A percentile compares a stretch with the other conserved stretches of the same genome.
These are phyloP conservation scores for Epizoanthus fatuus DNA, from an alignment of 92 coral and sea anemone genomes.

Conservation along the genomic window DNA sequence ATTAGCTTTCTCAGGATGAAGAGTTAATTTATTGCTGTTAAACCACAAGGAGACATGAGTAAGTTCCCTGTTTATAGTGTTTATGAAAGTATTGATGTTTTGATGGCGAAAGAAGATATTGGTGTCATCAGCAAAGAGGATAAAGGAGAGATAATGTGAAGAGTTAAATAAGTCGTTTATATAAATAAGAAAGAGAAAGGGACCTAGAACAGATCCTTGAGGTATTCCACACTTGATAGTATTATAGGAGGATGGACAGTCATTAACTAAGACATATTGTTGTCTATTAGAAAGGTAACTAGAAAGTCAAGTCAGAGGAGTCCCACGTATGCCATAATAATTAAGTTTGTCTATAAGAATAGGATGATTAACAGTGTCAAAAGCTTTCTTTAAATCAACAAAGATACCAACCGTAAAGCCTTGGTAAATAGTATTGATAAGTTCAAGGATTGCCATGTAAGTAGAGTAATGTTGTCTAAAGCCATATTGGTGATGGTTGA, in stretches of 20 bases:
- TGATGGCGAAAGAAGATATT: not conserved
- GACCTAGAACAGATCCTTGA: constrained; percentile 10
- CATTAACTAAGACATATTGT: constrained; percentile 16
- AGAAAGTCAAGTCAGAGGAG: constrained; percentile 15
- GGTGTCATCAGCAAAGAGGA: constrained; percentile 41
- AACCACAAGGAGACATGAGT: no score
- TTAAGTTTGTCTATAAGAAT: constrained; percentile 25
- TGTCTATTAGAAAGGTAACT: constrained; percentile 14
- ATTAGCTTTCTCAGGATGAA: no score
- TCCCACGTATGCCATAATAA: constrained; percentile 39
- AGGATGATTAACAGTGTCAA: constrained; percentile 32
- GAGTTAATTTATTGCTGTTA: no score
- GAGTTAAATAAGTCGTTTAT: constrained; percentile 22
- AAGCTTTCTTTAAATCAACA: constrained; percentile 17
- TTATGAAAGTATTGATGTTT: not conserved
- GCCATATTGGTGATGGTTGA: constrained; percentile 40
- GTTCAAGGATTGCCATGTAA: constrained; percentile 51
- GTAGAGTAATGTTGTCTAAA: constrained; percentile 50
- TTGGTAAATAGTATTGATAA: constrained; percentile 27
- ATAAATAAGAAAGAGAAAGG: constrained; percentile 31
- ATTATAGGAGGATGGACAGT: not conserved
- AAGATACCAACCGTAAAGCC: constrained; percentile 41
- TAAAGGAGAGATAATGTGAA: not conserved
- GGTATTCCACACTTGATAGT: constrained; percentile 24
- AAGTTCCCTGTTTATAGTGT: not conserved